Evolutionary conservation across 1,140 invertebrate genomes (phyloP).

Genomic region (Papilio helenus): DNA sequence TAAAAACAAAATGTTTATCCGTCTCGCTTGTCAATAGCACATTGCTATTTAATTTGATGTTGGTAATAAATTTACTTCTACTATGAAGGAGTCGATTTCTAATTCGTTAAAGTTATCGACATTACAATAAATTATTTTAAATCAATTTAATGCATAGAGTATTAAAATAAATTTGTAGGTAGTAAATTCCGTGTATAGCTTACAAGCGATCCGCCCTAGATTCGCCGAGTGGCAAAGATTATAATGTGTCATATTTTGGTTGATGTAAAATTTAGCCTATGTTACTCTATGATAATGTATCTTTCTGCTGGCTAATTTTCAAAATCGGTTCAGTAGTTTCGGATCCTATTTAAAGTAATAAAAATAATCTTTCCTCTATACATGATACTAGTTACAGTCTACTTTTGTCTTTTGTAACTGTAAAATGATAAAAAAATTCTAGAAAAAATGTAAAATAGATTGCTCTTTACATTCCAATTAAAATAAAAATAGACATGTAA

Average conservation of each 20-base stretch:
- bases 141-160: background rate
- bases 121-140: background rate
- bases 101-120: conserved; percentile 7
- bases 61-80: conserved; percentile 63
- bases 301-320: too few species aligned
- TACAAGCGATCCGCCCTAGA: too few species aligned
- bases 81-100: conserved; percentile 25
- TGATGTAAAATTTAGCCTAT: too few species aligned
- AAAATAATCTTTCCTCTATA: too few species aligned
- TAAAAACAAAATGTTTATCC: conserved; percentile 73
- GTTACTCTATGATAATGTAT: too few species aligned
- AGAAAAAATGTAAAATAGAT: background rate
- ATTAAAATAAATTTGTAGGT: background rate
- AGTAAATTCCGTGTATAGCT: background rate
- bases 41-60: conserved; percentile 63
- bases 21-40: conserved; percentile 68
- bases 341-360: too few species aligned
- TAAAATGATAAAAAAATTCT: background rate
- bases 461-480: background rate
- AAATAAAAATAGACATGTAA: background rate
- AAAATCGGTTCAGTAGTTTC: too few species aligned
- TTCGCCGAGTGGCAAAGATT: too few species aligned
- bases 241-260: too few species aligned
- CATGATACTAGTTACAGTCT: conserved; percentile 26
- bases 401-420: background rate